Evolutionary conservation across 2,113 vertebrate species (phyloP).

Genomic region (Todiramphus saurophagus): DNA sequence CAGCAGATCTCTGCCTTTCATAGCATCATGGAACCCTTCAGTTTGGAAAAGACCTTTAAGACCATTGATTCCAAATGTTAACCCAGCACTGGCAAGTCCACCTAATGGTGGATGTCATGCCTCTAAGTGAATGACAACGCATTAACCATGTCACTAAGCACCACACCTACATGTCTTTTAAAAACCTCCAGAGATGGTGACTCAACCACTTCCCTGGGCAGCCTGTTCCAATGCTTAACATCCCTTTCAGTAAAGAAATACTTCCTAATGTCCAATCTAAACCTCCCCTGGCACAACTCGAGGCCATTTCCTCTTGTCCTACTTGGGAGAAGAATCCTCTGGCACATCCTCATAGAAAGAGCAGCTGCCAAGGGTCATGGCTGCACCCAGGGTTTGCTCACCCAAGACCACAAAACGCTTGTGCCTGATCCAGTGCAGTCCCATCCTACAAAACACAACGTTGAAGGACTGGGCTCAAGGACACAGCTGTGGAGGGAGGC

Average conservation of each 20-base stretch:
- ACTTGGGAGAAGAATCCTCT: not conserved
- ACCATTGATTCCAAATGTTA: not conserved
- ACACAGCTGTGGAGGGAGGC: no score
- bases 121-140: no score
- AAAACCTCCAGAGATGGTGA: not conserved
- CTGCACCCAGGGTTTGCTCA: not conserved
- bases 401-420: not conserved
- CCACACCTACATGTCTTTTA: not conserved
- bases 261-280: not conserved
- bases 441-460: accelerated
- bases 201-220: not conserved
- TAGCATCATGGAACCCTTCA: not conserved
- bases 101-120: no score
- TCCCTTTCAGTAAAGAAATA: not conserved
- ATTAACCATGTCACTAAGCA: not conserved
- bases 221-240: not conserved
- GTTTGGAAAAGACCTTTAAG: not conserved
- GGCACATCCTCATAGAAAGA: not conserved
- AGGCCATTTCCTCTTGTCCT: not conserved
- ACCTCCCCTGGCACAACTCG: not conserved
- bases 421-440: not conserved
- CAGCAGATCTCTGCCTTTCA: not conserved
- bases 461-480: not conserved
- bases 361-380: not conserved
- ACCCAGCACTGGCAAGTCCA: not conserved